Evolutionary conservation across 2,113 vertebrate species (phyloP).

Genomic region (Garra rufa): DNA sequence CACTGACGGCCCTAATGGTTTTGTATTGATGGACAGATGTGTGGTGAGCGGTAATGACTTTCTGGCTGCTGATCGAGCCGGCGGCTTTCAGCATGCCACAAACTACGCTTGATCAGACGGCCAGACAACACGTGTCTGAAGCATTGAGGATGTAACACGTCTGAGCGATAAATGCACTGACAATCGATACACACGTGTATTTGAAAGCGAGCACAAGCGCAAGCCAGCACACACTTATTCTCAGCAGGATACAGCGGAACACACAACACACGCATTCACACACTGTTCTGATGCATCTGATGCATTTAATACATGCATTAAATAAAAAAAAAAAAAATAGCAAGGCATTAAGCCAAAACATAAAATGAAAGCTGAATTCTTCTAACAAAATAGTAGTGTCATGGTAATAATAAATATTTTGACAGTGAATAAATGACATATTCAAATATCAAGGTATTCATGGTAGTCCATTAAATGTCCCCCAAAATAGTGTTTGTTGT

Average conservation of each 20-base stretch:
- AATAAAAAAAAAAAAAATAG: too few species aligned
- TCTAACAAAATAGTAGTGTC: not conserved
- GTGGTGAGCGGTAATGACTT: constrained; percentile 21
- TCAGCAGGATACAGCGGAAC: not conserved
- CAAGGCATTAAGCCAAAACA: not conserved
- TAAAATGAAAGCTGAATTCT: not conserved
- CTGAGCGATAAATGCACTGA: not conserved
- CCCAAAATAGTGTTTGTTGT: too few species aligned
- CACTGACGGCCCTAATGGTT: constrained; percentile 11
- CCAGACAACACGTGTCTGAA: constrained; percentile 5
- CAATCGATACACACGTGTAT: constrained; percentile 17
- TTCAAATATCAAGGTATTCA: not conserved
- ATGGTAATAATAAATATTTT: not conserved
- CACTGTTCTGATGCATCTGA: not conserved
- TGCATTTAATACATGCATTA: not conserved
- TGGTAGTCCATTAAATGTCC: not conserved
- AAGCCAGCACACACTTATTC: not conserved
- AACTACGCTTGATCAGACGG: not conserved
- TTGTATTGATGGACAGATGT: constrained; percentile 42
- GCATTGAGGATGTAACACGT: not conserved
- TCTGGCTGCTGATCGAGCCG: not conserved
- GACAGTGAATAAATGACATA: not conserved
- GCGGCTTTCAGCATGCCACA: not conserved
- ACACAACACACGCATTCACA: constrained; percentile 5
- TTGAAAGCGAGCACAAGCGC: not conserved